Base-by-base conservation (phyloP, 2,888 invertebrate genomes). In the Amiota minor region DNA sequence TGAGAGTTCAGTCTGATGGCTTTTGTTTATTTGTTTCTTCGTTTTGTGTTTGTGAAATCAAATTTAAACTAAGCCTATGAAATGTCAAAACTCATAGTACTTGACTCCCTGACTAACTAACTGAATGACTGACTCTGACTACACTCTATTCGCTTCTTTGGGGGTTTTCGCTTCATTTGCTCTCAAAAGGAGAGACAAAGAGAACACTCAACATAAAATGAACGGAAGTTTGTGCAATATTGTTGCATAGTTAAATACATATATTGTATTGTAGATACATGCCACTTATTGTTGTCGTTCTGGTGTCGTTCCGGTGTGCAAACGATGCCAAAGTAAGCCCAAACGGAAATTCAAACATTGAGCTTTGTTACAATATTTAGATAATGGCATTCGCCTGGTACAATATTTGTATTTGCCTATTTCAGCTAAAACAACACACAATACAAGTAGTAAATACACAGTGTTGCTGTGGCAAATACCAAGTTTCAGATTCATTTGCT, bases 401-500 rank as follows among this genome's bases (percentile, higher is more conserved):
- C 35, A 35, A 35, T 35, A 35, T 35, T 35, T 35, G 35, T 35
- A 11, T 23, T 12, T 62, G 61, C 23, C 14, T 35, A 69, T 75
- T 74, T 76, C 76, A 49, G 79, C 79, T 74, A 75, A 49, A 73
- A 45, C 47, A 18, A 49, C 50, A 35, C 0, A 35, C 35, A 35
- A 35, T 6, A 4, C 35, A 35, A 35, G 35, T 35, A 35, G 6
- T 23, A 23, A 23, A 23, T 23, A 23, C 23, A 23, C 3, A 23
- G 23, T 23, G 23, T 23, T 23, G 47, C 67, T 12, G 53, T 65
- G 53, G 75, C 76, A 81, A 80, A 79, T 76, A 79, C 50, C 77
- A 77, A 77, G 76, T 79, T 77, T 78, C 77, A 79, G 79, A 80
- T 83, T 83, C 81, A 80, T 80, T 83, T 83, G 78, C 80, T 77